Evolutionary conservation across 2,113 vertebrate species (phyloP).

Genomic region (Hyla sarda): DNA sequence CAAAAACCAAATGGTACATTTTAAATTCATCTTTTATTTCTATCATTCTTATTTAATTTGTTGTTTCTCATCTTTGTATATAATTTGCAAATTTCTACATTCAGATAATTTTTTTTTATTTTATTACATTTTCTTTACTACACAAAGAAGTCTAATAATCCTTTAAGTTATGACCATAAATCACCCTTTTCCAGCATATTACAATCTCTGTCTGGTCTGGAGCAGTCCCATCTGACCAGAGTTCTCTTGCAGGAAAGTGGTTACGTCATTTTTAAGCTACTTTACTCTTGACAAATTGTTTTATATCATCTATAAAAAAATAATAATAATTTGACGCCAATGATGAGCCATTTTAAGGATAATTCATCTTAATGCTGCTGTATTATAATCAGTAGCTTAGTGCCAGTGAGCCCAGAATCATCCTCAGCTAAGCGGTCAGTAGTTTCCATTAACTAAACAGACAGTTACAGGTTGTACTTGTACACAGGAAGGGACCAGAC

Average conservation of each 20-base stretch:
- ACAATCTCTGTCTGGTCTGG: neutral
- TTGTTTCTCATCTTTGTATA: slow-evolving; percentile 48
- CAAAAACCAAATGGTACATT: slow-evolving; percentile 90
- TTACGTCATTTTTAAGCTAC: slow-evolving; percentile 37
- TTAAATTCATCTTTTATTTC: slow-evolving; percentile 57
- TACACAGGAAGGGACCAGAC: neutral
- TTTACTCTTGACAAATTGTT: slow-evolving; percentile 34
- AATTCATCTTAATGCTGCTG: slow-evolving; percentile 3
- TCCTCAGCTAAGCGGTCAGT: neutral
- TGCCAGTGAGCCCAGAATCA: neutral
- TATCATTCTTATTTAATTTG: slow-evolving; percentile 56
- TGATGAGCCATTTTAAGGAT: neutral
- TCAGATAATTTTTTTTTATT: neutral
- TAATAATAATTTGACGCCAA: slow-evolving; percentile 10
- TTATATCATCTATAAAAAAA: slow-evolving; percentile 36
- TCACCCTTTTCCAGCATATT: neutral
- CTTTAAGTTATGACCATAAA: neutral
- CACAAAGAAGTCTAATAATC: neutral
- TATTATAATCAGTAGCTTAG: neutral
- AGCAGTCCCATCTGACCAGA: slow-evolving; percentile 12
- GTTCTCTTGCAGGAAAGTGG: neutral
- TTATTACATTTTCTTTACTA: neutral
- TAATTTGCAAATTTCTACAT: neutral
- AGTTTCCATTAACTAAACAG: neutral
- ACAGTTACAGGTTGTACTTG: neutral